Evolutionary conservation across 2,113 vertebrate species (phyloP).

Genomic region (Eurypyga helias): DNA sequence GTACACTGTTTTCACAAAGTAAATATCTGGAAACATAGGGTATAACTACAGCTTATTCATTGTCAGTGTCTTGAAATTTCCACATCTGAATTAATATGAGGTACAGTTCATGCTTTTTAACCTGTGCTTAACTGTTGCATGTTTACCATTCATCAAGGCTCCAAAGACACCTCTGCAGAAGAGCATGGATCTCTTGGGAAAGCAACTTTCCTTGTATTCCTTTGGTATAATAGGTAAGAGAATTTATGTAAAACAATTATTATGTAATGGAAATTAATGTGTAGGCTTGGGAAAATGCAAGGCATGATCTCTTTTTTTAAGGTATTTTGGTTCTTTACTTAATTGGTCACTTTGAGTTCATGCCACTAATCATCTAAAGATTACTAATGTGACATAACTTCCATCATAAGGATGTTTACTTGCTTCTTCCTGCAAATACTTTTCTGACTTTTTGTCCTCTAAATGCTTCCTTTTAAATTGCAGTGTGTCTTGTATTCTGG

Average conservation of each 20-base stretch:
- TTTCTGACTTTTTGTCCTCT: neutral
- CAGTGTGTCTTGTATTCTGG: neutral
- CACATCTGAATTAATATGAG: neutral
- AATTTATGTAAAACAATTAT: neutral
- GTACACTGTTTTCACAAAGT: neutral
- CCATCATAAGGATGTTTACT: neutral
- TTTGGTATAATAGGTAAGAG: constrained; percentile 95
- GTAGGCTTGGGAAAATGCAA: neutral
- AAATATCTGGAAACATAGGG: neutral
- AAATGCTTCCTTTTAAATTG: neutral
- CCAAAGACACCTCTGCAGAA: constrained; percentile 98
- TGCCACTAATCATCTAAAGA: neutral
- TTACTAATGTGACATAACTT: neutral
- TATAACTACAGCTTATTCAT: neutral
- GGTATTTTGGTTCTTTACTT: neutral
- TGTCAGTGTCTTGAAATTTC: neutral
- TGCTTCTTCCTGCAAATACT: neutral
- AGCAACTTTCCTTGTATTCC: constrained; percentile 97
- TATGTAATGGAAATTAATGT: neutral
- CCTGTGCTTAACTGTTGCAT: neutral
- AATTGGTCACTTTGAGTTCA: neutral
- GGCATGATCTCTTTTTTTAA: neutral
- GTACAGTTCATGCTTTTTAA: neutral
- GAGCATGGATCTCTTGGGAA: constrained; percentile 98
- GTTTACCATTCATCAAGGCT: constrained; percentile 78